Evolutionary conservation across 2,113 vertebrate genomes (phyloP).

Genomic region (Physeter macrocephalus): DNA sequence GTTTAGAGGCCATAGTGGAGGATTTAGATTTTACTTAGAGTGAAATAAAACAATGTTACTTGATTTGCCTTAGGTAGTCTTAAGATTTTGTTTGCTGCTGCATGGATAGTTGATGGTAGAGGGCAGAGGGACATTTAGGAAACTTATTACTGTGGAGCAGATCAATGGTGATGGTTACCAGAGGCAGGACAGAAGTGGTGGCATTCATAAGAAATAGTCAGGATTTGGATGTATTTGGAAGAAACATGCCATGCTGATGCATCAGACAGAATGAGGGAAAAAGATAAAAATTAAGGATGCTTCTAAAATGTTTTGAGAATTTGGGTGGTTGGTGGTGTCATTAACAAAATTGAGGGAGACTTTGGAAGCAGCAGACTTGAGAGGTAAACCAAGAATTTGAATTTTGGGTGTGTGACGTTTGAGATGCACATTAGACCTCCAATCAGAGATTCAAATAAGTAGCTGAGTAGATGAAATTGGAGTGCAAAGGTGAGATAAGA

Average conservation of each 20-base stretch:
- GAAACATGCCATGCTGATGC: background rate
- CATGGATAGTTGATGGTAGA: background rate
- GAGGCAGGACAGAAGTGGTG: too few relatives aligned
- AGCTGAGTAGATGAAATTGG: background rate
- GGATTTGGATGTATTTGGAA: background rate
- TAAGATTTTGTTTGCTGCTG: background rate
- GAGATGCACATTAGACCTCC: background rate
- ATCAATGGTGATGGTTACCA: background rate
- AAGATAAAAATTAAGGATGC: background rate
- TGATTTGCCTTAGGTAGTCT: background rate
- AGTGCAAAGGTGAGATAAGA: background rate
- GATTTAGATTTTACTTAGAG: background rate
- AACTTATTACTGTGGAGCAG: background rate
- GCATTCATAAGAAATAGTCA: background rate
- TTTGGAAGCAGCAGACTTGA: background rate
- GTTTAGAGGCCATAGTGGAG: background rate
- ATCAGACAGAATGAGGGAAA: background rate
- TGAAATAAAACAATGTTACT: background rate
- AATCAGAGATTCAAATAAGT: background rate
- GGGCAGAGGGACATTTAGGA: background rate
- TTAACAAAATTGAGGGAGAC: background rate
- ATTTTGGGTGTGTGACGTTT: background rate
- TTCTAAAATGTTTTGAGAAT: background rate
- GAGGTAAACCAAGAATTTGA: background rate
- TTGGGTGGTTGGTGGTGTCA: background rate